Conservation (phyloP, 1,140 invertebrate genomes). For the Pseudomyrmex gracilis region DNA sequence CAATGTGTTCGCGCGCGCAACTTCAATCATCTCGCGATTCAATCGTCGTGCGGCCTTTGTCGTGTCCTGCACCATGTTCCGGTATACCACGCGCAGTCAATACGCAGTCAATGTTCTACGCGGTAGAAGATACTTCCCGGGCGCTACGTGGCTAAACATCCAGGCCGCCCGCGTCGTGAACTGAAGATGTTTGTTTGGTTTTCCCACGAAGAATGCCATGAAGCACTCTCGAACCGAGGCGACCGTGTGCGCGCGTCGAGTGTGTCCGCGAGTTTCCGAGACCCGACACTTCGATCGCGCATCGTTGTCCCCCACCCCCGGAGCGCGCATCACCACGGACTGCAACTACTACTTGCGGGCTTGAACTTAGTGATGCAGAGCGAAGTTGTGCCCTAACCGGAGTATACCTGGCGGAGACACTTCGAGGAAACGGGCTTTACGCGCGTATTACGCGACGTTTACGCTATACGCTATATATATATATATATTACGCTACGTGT, state of each 20-base stretch:
- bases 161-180: constrained; percentile 71
- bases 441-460: constrained; percentile 36
- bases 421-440: constrained; percentile 33
- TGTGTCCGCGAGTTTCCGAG: constrained; percentile 70
- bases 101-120: constrained; percentile 58
- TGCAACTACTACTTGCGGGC: background rate
- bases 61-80: background rate
- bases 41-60: background rate
- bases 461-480: background rate
- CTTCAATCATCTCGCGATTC: background rate
- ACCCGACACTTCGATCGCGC: constrained; percentile 69
- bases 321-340: constrained; percentile 23
- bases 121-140: constrained; percentile 62
- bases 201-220: constrained; percentile 81
- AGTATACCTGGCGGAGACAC: constrained; percentile 14
- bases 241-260: constrained; percentile 66
- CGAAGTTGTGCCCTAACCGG: constrained; percentile 13
- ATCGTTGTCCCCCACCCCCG: background rate
- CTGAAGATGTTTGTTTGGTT: constrained; percentile 82
- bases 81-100: constrained; percentile 33
- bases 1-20: background rate
- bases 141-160: constrained; percentile 67
- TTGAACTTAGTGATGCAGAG: background rate
- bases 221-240: constrained; percentile 75
- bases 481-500: constrained; percentile 6